Conservation (phyloP, 2,113 vertebrate genomes). For the Ceratotherium simum region DNA sequence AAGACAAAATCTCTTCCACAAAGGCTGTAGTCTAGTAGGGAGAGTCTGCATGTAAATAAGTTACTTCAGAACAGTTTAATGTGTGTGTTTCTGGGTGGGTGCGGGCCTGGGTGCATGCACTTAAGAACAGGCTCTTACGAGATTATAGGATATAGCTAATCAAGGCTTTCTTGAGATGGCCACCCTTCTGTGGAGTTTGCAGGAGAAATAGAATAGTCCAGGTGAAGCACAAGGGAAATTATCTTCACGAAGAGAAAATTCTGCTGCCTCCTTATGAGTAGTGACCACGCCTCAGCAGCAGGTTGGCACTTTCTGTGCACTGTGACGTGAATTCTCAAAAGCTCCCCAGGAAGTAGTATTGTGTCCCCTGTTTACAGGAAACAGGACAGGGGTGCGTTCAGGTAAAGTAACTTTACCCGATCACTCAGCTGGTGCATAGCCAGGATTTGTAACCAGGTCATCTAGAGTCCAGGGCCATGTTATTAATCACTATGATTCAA, state of each 20-base stretch:
- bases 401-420: not conserved
- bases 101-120: rapidly evolving
- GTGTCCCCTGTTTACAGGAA: not conserved
- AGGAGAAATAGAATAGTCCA: not conserved
- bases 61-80: not conserved
- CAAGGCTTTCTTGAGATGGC: not conserved
- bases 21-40: not conserved
- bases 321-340: not conserved
- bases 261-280: not conserved
- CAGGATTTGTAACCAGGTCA: not conserved
- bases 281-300: rapidly evolving
- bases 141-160: not conserved
- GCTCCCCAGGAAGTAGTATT: too few species aligned
- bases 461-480: not conserved
- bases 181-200: not conserved
- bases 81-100: too few species aligned
- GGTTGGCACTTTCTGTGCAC: not conserved
- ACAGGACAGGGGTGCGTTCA: rapidly evolving
- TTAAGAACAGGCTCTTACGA: not conserved
- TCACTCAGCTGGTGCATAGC: not conserved
- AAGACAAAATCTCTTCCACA: not conserved
- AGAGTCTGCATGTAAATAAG: not conserved
- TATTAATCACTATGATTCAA: not conserved
- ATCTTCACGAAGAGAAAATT: not conserved
- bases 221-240: not conserved